These are phyloP conservation scores for Tetanocera ferruginea DNA, from an alignment of 2,888 invertebrate genomes.

Conservation along the genomic window DNA sequence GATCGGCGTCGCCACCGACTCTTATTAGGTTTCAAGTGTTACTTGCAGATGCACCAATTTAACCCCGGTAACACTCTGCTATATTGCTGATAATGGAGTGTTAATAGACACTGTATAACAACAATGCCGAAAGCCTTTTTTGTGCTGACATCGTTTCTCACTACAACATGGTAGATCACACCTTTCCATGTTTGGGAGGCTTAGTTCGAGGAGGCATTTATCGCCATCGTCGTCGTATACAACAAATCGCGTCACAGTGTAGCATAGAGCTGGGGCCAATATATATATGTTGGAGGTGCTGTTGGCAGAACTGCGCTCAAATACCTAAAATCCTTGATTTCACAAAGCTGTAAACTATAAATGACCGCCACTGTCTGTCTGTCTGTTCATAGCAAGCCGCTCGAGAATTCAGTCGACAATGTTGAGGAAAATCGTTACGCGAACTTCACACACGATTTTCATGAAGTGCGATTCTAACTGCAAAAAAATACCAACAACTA, in stretches of 20 bases:
- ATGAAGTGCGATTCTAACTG: conserved; percentile 40
- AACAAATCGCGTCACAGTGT: neutral
- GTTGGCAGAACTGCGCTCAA: neutral
- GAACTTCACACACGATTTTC: conserved; percentile 51
- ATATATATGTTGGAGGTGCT: neutral
- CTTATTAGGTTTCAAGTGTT: neutral
- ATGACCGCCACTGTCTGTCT: neutral
- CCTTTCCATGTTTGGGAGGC: neutral
- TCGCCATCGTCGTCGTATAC: neutral
- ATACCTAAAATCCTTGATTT: neutral
- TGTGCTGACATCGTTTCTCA: neutral
- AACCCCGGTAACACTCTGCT: neutral
- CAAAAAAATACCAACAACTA: neutral
- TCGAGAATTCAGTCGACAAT: neutral
- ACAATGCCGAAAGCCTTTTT: neutral
- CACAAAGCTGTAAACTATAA: neutral
- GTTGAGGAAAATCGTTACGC: conserved; percentile 29
- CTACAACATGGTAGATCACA: neutral
- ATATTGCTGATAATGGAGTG: conserved; percentile 16
- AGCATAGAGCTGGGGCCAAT: neutral
- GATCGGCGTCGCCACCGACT: neutral
- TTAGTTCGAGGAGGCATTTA: neutral
- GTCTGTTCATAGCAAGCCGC: neutral
- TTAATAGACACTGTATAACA: conserved; percentile 7
- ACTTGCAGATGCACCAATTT: conserved; percentile 13